Evolutionary conservation across 2,888 invertebrate genomes (phyloP), one percentile per base, ranked within the genome.

Genomic region (Heteromurus nitidus): DNA sequence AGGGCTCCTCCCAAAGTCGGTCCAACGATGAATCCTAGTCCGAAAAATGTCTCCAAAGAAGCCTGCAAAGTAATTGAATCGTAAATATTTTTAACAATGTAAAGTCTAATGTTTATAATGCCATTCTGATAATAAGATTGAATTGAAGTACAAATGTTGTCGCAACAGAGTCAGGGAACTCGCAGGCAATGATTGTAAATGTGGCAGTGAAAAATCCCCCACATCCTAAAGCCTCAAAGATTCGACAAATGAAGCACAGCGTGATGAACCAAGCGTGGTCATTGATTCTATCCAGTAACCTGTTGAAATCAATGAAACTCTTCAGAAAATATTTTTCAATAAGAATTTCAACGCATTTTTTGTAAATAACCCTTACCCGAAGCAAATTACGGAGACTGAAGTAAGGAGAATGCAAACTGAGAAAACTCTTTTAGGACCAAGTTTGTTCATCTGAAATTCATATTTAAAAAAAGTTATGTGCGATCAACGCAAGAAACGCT

Each of bases 1-100:
- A 97, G 91, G 0, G 94, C 93, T 0, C 96, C 96, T 0, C 97
- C 97, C 11, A 97, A 92, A 0, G 95, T 95, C 0, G 97, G 97
- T 0, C 97, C 97, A 0, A 95, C 95, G 80, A 97, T 96, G 77
- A 97, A 91, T 0, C 97, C 87, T 92, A 92, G 85, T 0, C 97
- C 97, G 88, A 96, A 96, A 89, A 95, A 96, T 0, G 96, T 95
- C 90, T 96, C 95, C 58, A 95, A 89, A 0, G 94, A 94, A 1
- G 95, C 95, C 94, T 94, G 88, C 42, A 88, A 58, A 58, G 16
- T 9, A n/a, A n/a, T n/a, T n/a, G n/a, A n/a, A n/a, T n/a, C n/a
- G n/a, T n/a, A n/a, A n/a, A n/a, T n/a, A n/a, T n/a, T n/a, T n/a
- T n/a, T n/a, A n/a, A n/a, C n/a, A n/a, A 36, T 36, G 36, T 36